Conservation (phyloP, 2,113 vertebrate species). For the Psilopsiagon aurifrons region DNA sequence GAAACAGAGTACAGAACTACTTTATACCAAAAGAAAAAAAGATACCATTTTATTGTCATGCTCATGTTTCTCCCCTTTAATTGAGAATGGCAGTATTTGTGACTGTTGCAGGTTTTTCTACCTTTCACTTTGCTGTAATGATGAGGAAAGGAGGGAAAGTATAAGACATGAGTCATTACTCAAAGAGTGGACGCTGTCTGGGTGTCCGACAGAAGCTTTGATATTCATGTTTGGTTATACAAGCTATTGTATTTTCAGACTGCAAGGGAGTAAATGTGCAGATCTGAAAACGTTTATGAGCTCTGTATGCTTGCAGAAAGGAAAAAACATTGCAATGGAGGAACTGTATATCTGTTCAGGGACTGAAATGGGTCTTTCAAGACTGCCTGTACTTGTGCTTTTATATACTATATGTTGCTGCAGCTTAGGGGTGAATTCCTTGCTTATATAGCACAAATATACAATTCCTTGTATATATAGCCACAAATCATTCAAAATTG, state of each 20-base stretch:
- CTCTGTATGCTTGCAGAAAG: not conserved
- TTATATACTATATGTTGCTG: not conserved
- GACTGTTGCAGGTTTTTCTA: not conserved
- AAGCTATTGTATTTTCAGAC: not conserved
- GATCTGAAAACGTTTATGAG: not conserved
- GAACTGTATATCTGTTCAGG: not conserved
- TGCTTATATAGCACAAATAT: not conserved
- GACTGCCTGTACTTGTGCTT: not conserved
- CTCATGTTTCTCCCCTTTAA: not conserved
- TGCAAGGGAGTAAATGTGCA: not conserved
- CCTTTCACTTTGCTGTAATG: conserved; percentile 1
- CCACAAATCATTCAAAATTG: not conserved
- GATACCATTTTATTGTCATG: not conserved
- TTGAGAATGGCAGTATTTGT: not conserved
- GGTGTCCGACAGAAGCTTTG: not conserved
- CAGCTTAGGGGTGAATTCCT: not conserved
- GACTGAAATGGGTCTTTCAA: not conserved
- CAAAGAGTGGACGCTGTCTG: not conserved
- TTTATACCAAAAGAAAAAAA: not conserved
- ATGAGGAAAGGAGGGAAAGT: not conserved
- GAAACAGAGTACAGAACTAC: not conserved
- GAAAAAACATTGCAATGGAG: not conserved
- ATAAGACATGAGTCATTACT: not conserved
- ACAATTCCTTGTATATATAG: not conserved
- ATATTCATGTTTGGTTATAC: not conserved